Evolutionary conservation across 2,797 vertebrate genomes (phyloP), one percentile per base, ranked within the genome.

Genomic region (Vipera latastei): DNA sequence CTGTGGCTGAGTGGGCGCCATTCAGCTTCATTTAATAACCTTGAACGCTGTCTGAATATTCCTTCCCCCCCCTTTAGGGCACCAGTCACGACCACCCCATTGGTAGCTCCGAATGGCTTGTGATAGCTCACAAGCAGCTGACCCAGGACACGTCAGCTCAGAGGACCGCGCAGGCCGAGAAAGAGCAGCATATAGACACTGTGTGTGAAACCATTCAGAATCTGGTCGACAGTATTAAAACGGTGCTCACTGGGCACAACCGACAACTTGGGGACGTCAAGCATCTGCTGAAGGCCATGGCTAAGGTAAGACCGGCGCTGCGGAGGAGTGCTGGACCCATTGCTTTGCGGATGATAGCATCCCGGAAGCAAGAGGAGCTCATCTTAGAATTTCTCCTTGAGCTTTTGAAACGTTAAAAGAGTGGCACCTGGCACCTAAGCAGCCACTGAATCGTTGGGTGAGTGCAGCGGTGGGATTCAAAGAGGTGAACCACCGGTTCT

Each of bases 251-350:
- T 0, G 98, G 97, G 95, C 99, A 99, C 98, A 99, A 99, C 96
- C 98, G 99, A n/a, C 99, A 99, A 20, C 98, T 99, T 91, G 99
- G 98, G 28, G 99, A 99, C 53, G 99, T 99, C 93, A 99, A 99
- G 93, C 99, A 99, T 97, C 98, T 99, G 48, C 97, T 99, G 86
- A 98, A 98, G 96, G 99, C 99, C 94, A 99, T 99, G 99, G 99
- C 99, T 57, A 99, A 99, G 99, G 99, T 99, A 96, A 96, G 63
- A 20, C 4, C 69, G 59, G n/a, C 78, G 92, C 89, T 6, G 0
- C 61, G 44, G 65, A 92, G 0, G 14, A 93, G n/a, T 73, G 87
- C 20, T n/a, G 26, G 7, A 2, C 1, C 13, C 28, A 14, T 22
- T 3, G 1, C 55, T 22, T 85, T 94, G 73, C 8, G 11, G 7